Evolutionary conservation across 2,888 invertebrate species (phyloP), one percentile per base, ranked within the genome.

Genomic region (Acronicta aceris): DNA sequence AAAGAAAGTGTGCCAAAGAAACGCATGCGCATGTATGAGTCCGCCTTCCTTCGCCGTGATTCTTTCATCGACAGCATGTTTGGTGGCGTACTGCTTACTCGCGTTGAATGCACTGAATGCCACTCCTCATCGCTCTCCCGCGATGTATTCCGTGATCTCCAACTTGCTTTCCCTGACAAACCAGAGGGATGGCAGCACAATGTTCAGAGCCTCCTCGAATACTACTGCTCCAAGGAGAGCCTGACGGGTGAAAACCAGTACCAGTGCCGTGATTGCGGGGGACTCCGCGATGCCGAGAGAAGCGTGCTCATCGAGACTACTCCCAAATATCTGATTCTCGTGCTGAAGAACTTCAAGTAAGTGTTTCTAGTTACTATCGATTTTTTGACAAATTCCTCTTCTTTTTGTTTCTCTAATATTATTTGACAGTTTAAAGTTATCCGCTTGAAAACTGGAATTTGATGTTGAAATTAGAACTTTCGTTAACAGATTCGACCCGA

Each of bases 191-290:
- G 82, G 72, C 85, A 95, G 65, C 96, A 96, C 76, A 96, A 95
- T 36, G 96, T 98, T n/a, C 97, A 98, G 84, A 96, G 96, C 71
- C 95, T 98, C 0, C 93, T 98, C 15, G 96, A 97, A 72, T 97
- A 96, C 82, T 98, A 97, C 85, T 95, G 97, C 73, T 96, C 96
- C 17, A 96, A 97, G 1, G 98, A 98, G 84, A 96, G 95, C 56
- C 89, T 98, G 36, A 95, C 96, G 1, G 98, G 97, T 0, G 98
- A 98, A 54, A 98, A 98, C 85, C 96, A 88, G 43, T 98, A 98
- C 87, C 95, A 96, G 71, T 98, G 98, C 92, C 96, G 96, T 65
- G 96, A 95, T 52, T 98, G 98, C 85, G 95, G 95, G 52, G 95
- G 95, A 13, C 90, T 97, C 13, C 96, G 97, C 42, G 97, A 98